These are phyloP conservation scores for Sturnus vulgaris DNA, from an alignment of 2,113 vertebrate species.

Conservation along the genomic window DNA sequence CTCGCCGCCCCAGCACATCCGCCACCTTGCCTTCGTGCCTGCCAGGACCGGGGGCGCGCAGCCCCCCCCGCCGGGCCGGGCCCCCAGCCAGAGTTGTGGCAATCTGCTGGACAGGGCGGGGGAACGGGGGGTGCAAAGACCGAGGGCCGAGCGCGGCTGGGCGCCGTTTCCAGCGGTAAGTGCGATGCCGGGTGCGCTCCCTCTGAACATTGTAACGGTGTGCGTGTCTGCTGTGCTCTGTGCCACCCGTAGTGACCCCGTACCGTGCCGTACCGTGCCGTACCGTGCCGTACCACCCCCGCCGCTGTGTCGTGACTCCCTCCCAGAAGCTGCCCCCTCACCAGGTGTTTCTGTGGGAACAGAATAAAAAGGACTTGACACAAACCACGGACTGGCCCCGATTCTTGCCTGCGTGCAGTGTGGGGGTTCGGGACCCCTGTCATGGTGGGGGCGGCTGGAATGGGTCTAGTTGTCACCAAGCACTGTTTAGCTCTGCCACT, in stretches of 20 bases:
- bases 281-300: conserved; percentile 57
- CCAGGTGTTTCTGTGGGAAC: conserved; percentile 94
- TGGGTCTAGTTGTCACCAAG: not conserved
- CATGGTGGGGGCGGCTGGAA: accelerated
- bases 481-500: not conserved
- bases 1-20: conserved; percentile 78
- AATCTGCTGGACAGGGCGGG: not conserved
- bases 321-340: conserved; percentile 86
- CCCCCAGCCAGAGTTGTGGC: not conserved
- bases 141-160: conserved; percentile 72
- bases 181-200: conserved; percentile 87
- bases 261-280: conserved; percentile 51
- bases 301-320: conserved; percentile 92
- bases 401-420: not conserved
- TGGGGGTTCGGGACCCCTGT: no score
- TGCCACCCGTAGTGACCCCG: conserved; percentile 91
- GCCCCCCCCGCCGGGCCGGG: conserved; percentile 74
- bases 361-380: conserved; percentile 91
- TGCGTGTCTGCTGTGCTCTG: conserved; percentile 94
- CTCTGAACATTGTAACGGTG: conserved; percentile 93
- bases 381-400: conserved; percentile 54
- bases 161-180: conserved; percentile 84
- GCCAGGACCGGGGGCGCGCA: conserved; percentile 65
- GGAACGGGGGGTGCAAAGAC: conserved; percentile 59
- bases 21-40: conserved; percentile 72